Evolutionary conservation across 1,140 invertebrate species (phyloP), one percentile per base, ranked within the genome.

Genomic region (Amyelois transitella): DNA sequence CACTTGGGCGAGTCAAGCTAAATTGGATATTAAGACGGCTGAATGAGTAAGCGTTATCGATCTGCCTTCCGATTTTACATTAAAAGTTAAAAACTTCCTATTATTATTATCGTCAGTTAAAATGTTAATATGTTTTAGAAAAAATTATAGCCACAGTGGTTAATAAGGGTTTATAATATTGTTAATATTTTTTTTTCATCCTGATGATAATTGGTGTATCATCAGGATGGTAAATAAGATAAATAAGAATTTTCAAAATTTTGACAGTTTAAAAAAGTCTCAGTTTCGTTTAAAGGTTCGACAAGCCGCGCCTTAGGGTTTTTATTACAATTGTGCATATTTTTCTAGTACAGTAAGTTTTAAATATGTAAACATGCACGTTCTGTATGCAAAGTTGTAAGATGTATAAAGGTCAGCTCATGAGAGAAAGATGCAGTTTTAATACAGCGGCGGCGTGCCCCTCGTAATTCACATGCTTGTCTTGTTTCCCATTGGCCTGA

Each of bases 391-490:
- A 58, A 58, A 58, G 50, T 53, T 58, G 44, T 47, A 18, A 17
- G 50, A 18, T 10, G 14, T 51, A 38, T 12, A 12, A 5, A 49
- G 47, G 51, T 68, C 60, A 64, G 62, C 55, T 49, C 57, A 63
- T 51, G 55, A 69, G 53, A 69, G 64, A 66, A 52, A 69, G 60
- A 78, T 81, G 75, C 73, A 81, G 61, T 75, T 81, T 75, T 79
- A 76, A 80, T 72, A 76, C 51, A 58, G 64, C 50, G 50, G 64
- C 45, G 60, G 69, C 73, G 76, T 73, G 53, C 50, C 38, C 57
- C 58, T 72, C 72, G 70, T 84, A 81, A 75, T 78, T 80, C 69
- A 75, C 63, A 76, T 76, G 75, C 69, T 61, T 72, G 74, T 74
- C 76, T 69, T 75, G 71, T 64, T 79, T 69, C 68, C 75, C 57